These are phyloP conservation scores for Apomyelois bistriatella DNA, from an alignment of 2,888 invertebrate species.

Conservation along the genomic window DNA sequence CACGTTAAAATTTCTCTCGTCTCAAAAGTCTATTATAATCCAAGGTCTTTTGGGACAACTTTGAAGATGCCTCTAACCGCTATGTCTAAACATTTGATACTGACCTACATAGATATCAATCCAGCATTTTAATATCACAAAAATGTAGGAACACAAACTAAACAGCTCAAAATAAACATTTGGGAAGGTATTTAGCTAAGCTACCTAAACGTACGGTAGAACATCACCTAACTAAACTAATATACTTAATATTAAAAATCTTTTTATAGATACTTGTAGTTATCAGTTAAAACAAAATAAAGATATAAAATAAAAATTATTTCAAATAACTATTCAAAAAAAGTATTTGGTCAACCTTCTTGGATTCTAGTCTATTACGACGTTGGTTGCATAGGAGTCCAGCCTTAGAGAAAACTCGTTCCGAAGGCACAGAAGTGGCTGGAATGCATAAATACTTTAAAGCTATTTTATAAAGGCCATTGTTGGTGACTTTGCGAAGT, in stretches of 20 bases:
- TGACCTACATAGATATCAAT: background rate
- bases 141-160: background rate
- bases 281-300: too few species aligned
- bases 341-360: background rate
- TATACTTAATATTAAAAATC: too few species aligned
- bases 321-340: too few species aligned
- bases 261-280: too few species aligned
- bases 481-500: background rate
- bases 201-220: background rate
- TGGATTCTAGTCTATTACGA: background rate
- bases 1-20: too few species aligned
- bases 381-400: slow-evolving; percentile 17
- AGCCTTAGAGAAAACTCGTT: slow-evolving; percentile 18
- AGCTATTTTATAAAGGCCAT: background rate
- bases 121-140: background rate
- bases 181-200: background rate
- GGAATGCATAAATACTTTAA: slow-evolving; percentile 14
- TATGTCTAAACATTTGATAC: background rate
- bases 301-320: too few species aligned
- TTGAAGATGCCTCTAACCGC: background rate
- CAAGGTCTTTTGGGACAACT: background rate
- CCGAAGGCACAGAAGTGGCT: slow-evolving; percentile 16
- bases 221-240: too few species aligned
- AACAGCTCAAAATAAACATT: background rate
- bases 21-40: too few species aligned